These are phyloP conservation scores for Maconellicoccus hirsutus DNA, from an alignment of 1,140 invertebrate genomes.

Conservation along the genomic window DNA sequence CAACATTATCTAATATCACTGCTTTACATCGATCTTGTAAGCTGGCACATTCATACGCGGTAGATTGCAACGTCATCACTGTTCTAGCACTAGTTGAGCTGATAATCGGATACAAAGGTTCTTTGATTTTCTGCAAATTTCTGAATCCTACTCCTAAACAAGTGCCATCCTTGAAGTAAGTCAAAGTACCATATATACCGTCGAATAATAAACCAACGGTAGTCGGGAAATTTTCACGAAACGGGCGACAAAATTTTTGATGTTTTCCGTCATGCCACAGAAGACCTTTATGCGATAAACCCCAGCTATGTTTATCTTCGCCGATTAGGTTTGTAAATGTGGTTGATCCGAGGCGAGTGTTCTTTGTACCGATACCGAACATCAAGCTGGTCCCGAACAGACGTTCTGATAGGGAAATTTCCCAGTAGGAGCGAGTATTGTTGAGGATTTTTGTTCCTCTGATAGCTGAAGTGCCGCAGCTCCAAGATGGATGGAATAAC, in stretches of 20 bases:
- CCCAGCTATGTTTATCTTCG: conserved; percentile 57
- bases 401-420: conserved; percentile 49
- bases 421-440: conserved; percentile 51
- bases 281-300: conserved; percentile 58
- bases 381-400: conserved; percentile 67
- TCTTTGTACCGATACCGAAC: conserved; percentile 57
- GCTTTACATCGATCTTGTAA: conserved; percentile 51
- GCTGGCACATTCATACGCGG: conserved; percentile 48
- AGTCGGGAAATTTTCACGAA: conserved; percentile 54
- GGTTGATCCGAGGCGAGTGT: conserved; percentile 49
- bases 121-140: conserved; percentile 42
- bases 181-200: conserved; percentile 53
- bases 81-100: conserved; percentile 64
- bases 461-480: conserved; percentile 57
- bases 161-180: conserved; percentile 57
- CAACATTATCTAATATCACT: conserved; percentile 40
- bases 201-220: conserved; percentile 55
- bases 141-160: conserved; percentile 47
- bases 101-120: conserved; percentile 55
- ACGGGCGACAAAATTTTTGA: conserved; percentile 50
- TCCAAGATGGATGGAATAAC: conserved; percentile 63
- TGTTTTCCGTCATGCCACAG: conserved; percentile 54
- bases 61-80: conserved; percentile 48
- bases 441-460: conserved; percentile 51
- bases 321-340: conserved; percentile 58